Percentiles rank a stretch among this genome's conserved stretches.
phyloP scores from a whole-genome alignment of 2,113 vertebrate species.

The Phoenicopterus ruber region DNA sequence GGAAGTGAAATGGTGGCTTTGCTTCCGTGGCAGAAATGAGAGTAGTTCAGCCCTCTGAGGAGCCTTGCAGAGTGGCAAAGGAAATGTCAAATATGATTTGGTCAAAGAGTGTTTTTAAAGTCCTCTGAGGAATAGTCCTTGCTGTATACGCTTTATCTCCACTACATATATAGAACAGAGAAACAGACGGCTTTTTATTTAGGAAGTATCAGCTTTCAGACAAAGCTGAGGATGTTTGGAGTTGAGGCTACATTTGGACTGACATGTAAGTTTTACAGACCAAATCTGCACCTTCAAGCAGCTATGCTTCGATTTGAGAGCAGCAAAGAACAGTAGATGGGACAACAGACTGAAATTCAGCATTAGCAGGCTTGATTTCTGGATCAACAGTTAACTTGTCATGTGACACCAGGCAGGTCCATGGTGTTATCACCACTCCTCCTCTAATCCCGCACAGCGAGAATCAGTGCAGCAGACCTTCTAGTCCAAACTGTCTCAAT shows the following conservation, averaged over 20 bases:
- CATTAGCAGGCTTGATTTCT: neutral
- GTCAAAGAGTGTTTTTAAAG: neutral
- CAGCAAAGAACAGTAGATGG: neutral
- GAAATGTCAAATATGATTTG: constrained; percentile 42
- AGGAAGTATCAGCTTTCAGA: neutral
- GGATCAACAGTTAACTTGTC: neutral
- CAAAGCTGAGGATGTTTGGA: neutral
- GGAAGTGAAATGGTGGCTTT: constrained; percentile 7
- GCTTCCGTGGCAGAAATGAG: neutral
- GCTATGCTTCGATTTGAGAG: neutral
- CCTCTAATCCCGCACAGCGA: neutral
- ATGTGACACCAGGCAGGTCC: neutral
- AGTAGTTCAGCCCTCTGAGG: neutral
- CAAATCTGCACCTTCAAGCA: neutral
- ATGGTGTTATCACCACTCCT: neutral
- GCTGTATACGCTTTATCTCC: neutral
- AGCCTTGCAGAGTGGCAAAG: neutral
- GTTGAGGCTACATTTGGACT: neutral
- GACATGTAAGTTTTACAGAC: neutral
- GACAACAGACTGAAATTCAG: neutral
- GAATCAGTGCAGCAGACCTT: neutral
- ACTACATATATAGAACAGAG: neutral
- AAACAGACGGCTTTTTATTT: neutral
- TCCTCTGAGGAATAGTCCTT: neutral
- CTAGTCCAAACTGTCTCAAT: neutral